Conservation (phyloP, 2,797 vertebrate genomes). For the Macropus fuliginosus region DNA sequence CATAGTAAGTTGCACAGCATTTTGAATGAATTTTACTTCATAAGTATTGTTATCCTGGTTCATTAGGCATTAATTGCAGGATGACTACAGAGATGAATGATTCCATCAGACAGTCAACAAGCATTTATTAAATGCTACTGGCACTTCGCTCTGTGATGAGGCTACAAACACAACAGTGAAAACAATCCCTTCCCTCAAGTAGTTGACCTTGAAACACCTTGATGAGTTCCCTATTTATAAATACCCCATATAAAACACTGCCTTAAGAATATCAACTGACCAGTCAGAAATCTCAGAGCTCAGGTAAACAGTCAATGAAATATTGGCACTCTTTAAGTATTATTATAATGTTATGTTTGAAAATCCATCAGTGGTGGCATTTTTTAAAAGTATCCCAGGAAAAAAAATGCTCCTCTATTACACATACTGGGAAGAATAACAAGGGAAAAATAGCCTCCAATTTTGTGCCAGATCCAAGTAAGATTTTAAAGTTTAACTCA, state of each 20-base stretch:
- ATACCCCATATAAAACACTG: neutral
- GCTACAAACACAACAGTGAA: neutral
- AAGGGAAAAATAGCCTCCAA: neutral
- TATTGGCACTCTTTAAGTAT: neutral
- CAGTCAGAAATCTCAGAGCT: neutral
- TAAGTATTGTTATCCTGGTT: neutral
- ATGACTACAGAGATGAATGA: neutral
- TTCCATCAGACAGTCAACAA: neutral
- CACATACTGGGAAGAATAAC: slow-evolving; percentile 19
- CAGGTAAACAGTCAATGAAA: neutral
- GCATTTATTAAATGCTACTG: neutral
- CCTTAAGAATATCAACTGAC: neutral
- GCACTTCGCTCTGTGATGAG: neutral
- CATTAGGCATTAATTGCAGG: neutral
- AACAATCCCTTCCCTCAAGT: neutral
- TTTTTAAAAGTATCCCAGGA: neutral
- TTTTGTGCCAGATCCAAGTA: neutral
- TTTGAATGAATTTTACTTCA: neutral
- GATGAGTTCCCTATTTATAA: neutral
- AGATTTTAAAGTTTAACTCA: slow-evolving; percentile 38
- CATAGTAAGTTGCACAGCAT: neutral
- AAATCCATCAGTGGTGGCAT: neutral
- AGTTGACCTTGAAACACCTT: neutral
- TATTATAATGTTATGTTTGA: neutral
- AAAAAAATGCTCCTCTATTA: neutral